These are phyloP conservation scores for Ctenopoma kingsleyae DNA, from an alignment of 2,797 vertebrate species.

Conservation along the genomic window DNA sequence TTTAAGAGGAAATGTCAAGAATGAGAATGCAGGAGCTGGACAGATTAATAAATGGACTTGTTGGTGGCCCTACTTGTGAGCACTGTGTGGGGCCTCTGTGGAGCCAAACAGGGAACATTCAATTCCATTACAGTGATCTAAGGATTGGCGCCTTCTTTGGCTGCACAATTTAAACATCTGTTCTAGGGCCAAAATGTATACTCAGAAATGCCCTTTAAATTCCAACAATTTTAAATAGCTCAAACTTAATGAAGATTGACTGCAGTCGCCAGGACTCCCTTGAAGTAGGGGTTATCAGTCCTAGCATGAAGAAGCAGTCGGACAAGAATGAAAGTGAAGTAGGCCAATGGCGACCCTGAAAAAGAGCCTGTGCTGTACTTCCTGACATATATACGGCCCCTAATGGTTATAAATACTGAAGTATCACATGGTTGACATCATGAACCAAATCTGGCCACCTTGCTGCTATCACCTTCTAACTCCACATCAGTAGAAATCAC, in stretches of 20 bases:
- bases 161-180: constrained; percentile 1
- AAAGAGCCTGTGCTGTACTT: constrained; percentile 66
- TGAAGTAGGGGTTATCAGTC: constrained; percentile 41
- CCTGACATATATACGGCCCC: constrained; percentile 76
- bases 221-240: background rate
- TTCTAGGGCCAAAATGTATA: background rate
- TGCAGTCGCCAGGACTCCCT: background rate
- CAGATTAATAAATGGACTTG: constrained; percentile 3
- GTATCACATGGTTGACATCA: constrained; percentile 76
- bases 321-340: constrained; percentile 77
- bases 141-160: background rate
- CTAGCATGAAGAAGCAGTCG: constrained; percentile 49
- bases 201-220: background rate
- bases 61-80: constrained; percentile 40
- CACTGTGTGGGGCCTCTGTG: constrained; percentile 44
- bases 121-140: constrained; percentile 16
- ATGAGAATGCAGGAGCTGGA: constrained; percentile 29
- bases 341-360: constrained; percentile 77
- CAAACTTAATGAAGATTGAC: background rate
- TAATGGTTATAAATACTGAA: constrained; percentile 85
- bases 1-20: constrained; percentile 16
- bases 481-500: constrained; percentile 67
- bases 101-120: constrained; percentile 45
- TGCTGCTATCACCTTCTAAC: constrained; percentile 75
- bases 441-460: constrained; percentile 80